Percentiles rank a stretch among this genome's conserved stretches.
Conservation (phyloP, 2,888 invertebrate species). For the Zaprionus lineosus region DNA sequence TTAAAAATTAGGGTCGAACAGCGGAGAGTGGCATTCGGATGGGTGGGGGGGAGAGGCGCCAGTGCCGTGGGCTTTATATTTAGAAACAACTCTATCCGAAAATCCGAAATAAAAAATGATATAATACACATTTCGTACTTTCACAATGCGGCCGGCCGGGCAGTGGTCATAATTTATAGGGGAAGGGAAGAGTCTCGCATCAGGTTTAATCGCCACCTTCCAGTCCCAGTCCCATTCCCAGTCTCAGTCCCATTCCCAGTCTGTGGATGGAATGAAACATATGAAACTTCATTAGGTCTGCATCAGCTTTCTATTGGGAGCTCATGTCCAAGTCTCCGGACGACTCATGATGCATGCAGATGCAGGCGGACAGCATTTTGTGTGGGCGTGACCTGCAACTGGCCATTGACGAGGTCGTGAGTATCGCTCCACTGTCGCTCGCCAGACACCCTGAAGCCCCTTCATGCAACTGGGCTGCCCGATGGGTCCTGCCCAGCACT, state of each 20-base stretch:
- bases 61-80: not conserved
- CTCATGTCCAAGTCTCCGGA: too few species aligned
- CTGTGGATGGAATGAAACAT: slow-evolving; percentile 3
- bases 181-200: slow-evolving; percentile 14
- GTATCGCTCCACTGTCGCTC: slow-evolving; percentile 69
- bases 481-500: too few species aligned
- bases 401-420: slow-evolving; percentile 67
- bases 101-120: slow-evolving; percentile 3
- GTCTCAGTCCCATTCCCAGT: not conserved
- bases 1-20: not conserved
- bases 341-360: slow-evolving; percentile 27
- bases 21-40: too few species aligned
- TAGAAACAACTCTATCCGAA: not conserved
- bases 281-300: slow-evolving; percentile 42
- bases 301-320: slow-evolving; percentile 33
- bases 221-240: not conserved
- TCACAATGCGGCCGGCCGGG: slow-evolving; percentile 12
- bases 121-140: slow-evolving; percentile 18
- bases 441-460: too few species aligned
- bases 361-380: slow-evolving; percentile 55
- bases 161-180: not conserved
- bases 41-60: too few species aligned
- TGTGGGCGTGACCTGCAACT: slow-evolving; percentile 56
- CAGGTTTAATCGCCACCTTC: slow-evolving; percentile 26
- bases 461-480: too few species aligned